These are phyloP conservation scores for Elysia crispata DNA, from an alignment of 2,888 invertebrate species.

Conservation along the genomic window DNA sequence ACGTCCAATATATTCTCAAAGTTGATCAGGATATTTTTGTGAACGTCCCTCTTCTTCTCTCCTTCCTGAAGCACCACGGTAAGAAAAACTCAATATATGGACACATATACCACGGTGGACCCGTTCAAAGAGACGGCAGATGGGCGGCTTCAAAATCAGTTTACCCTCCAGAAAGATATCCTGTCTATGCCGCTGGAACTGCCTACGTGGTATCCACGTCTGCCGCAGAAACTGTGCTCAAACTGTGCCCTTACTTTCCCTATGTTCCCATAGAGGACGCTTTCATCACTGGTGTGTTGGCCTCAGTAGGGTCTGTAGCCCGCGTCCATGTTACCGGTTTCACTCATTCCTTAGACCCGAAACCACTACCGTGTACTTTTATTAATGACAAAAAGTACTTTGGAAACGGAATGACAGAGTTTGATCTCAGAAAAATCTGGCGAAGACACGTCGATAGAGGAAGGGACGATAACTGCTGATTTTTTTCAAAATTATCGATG, in stretches of 20 bases:
- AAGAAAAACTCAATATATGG: constrained; percentile 42
- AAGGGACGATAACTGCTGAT: background rate
- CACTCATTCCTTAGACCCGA: constrained; percentile 29
- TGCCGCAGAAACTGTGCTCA: constrained; percentile 19
- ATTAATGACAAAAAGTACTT: constrained; percentile 17
- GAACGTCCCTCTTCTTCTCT: constrained; percentile 35
- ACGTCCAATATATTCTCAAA: constrained; percentile 32
- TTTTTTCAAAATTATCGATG: background rate
- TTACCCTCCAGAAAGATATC: constrained; percentile 32
- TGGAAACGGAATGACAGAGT: constrained; percentile 36
- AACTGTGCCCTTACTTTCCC: constrained; percentile 31
- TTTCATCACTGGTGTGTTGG: constrained; percentile 43
- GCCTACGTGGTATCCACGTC: constrained; percentile 35
- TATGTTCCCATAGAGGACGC: constrained; percentile 45
- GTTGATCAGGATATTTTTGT: constrained; percentile 46
- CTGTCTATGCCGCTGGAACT: constrained; percentile 42
- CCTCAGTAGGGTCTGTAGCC: constrained; percentile 31
- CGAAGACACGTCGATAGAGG: constrained; percentile 27
- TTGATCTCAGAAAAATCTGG: constrained; percentile 23
- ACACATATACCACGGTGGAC: constrained; percentile 17
- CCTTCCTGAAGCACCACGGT: constrained; percentile 36
- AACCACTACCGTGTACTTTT: constrained; percentile 34
- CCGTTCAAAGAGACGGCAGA: constrained; percentile 34
- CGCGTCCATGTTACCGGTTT: constrained; percentile 39
- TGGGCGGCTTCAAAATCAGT: constrained; percentile 35